Conservation (phyloP, 1,140 invertebrate genomes). For the Rhynchophorus ferrugineus region DNA sequence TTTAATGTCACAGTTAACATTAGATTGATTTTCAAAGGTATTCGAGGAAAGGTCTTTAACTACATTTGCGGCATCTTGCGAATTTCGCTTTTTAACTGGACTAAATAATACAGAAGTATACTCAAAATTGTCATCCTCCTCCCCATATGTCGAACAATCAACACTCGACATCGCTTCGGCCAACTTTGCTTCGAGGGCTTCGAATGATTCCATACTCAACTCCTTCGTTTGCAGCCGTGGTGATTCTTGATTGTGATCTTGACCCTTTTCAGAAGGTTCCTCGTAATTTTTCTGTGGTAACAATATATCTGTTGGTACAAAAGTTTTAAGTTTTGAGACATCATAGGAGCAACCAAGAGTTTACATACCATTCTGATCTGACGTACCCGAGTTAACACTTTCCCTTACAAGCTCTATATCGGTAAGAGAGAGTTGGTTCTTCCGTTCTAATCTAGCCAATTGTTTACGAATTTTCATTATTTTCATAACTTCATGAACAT, state of each 20-base stretch:
- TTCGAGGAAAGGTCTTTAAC: no score
- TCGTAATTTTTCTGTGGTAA: no score
- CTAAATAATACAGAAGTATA: slow-evolving; percentile 5
- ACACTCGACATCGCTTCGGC: slow-evolving; percentile 28
- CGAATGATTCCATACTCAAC: slow-evolving; percentile 35
- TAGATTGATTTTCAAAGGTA: not conserved
- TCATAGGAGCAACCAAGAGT: no score
- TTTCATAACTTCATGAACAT: slow-evolving; percentile 51
- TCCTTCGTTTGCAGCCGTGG: slow-evolving; percentile 24
- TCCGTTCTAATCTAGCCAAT: slow-evolving; percentile 49
- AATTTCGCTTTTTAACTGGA: slow-evolving; percentile 13
- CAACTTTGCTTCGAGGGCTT: slow-evolving; percentile 36
- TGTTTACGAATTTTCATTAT: slow-evolving; percentile 57
- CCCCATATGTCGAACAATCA: slow-evolving; percentile 27
- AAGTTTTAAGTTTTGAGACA: no score
- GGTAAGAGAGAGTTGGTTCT: slow-evolving; percentile 40
- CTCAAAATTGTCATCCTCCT: slow-evolving; percentile 22
- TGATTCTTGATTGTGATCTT: no score
- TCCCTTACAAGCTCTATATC: no score
- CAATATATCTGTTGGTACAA: no score
- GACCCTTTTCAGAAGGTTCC: no score
- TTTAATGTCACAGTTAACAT: not conserved
- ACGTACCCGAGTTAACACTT: no score
- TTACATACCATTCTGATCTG: not conserved
- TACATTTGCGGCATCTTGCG: no score